Base-by-base conservation (phyloP, 2,797 vertebrate species). In the Pseudotriccus pelzelni region DNA sequence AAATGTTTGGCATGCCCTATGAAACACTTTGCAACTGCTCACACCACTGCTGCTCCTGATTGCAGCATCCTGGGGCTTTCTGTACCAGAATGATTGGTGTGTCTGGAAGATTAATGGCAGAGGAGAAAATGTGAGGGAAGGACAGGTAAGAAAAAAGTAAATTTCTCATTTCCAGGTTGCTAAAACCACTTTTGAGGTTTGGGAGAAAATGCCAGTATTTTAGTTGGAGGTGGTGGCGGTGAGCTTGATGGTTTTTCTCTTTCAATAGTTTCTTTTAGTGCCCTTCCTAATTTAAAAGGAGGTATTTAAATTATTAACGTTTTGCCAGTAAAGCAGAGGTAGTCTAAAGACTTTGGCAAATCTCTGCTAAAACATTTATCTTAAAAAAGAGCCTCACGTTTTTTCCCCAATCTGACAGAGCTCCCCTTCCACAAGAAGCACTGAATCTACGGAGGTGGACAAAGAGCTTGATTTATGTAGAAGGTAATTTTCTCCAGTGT, bases 231-330 rank as follows among this genome's bases (percentile, higher is more conserved):
- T 18, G 8, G 41, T 18, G 7, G 41, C 72, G 43, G 32, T 1
- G 1, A 67, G 25, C 67, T 87, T 70, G 74, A 88, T 90, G 55
- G 15, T 63, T 89, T 92, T 94, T 87, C 72, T 76, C 46, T 63
- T 87, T 94, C 79, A 95, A 34, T 94, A 84, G 66, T 94, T 94
- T 90, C 76, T 93, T 97, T 95, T 94, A 95, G 53, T 79, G 59
- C 30, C 68, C 11, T 86, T 90, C 60, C n/a, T 86, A 80, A 87
- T 90, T 94, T 87, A 92, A 89, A 82, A 90, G 44, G 63, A 76
- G 21, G 36, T 37, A 10, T 90, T 90, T 87, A 91, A 93, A 90
- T 93, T 93, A 90, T 49, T 95, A 53, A 68, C 86, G 64, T 91
- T 94, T 91, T 78, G 67, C 80, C 47, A 90, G 52, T 12, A 14